Conservation (phyloP, 2,797 vertebrate genomes). For the Botia kubotai region DNA sequence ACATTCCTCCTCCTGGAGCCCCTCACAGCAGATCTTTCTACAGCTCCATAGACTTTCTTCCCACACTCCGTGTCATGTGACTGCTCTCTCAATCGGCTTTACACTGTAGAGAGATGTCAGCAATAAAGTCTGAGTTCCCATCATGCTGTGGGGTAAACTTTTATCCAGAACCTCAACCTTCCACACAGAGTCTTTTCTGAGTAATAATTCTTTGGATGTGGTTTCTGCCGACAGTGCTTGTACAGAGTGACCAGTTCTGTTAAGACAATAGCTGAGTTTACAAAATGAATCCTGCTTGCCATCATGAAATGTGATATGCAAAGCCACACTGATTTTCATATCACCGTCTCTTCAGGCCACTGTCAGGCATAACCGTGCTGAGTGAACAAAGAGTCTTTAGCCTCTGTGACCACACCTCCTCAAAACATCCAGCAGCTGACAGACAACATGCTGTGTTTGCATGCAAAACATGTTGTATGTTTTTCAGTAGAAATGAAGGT, state of each 20-base stretch:
- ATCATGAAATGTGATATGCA: conserved; percentile 1
- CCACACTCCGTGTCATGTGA: background rate
- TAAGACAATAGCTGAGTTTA: background rate
- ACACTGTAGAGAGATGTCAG: background rate
- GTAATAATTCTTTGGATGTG: background rate
- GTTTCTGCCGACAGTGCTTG: background rate
- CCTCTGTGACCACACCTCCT: background rate
- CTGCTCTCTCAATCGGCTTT: background rate
- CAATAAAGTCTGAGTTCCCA: background rate
- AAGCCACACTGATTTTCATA: background rate
- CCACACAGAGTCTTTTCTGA: background rate
- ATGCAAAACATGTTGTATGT: background rate
- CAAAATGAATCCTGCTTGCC: background rate
- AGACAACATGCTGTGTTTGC: background rate
- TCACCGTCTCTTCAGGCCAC: background rate
- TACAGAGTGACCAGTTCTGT: background rate
- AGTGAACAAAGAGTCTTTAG: background rate
- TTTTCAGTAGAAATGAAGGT: background rate
- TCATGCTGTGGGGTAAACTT: conserved; percentile 1
- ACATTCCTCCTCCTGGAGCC: background rate
- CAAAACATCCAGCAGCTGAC: background rate
- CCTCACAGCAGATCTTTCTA: background rate
- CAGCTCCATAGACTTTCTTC: background rate
- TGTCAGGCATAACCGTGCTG: background rate
- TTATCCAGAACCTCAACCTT: background rate